Percentiles rank a stretch among this genome's conserved stretches.
phyloP scores from a whole-genome alignment of 2,797 vertebrate genomes.

The Alcedo atthis region DNA sequence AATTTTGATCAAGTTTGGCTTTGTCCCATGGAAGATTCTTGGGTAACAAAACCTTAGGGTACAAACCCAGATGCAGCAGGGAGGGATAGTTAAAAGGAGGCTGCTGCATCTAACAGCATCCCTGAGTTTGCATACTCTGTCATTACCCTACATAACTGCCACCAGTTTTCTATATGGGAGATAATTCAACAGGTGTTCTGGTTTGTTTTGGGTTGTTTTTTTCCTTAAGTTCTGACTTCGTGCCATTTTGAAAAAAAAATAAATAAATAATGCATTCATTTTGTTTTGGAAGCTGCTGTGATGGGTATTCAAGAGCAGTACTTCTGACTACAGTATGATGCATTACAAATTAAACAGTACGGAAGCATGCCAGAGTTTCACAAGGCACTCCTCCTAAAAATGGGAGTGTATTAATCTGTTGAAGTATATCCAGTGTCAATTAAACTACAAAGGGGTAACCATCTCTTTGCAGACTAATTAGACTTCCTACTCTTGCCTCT shows the following conservation, averaged over 20 bases:
- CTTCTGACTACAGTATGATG: neutral
- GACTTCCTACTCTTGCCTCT: neutral
- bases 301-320: neutral
- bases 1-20: neutral
- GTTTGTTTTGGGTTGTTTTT: neutral
- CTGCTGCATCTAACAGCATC: neutral
- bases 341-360: neutral
- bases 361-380: neutral
- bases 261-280: neutral
- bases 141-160: neutral
- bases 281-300: neutral
- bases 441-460: slow-evolving; percentile 16
- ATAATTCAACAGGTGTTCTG: neutral
- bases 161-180: neutral
- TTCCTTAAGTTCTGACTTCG: neutral
- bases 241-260: neutral
- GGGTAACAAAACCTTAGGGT: neutral
- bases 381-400: neutral
- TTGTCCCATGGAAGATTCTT: neutral
- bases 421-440: slow-evolving; percentile 8
- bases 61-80: neutral
- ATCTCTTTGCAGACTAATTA: slow-evolving; percentile 25
- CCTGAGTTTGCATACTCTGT: neutral
- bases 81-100: neutral
- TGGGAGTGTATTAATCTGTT: neutral